Evolutionary conservation across 2,113 vertebrate species (phyloP), one percentile per base, ranked within the genome.

Genomic region (Labeo rohita): DNA sequence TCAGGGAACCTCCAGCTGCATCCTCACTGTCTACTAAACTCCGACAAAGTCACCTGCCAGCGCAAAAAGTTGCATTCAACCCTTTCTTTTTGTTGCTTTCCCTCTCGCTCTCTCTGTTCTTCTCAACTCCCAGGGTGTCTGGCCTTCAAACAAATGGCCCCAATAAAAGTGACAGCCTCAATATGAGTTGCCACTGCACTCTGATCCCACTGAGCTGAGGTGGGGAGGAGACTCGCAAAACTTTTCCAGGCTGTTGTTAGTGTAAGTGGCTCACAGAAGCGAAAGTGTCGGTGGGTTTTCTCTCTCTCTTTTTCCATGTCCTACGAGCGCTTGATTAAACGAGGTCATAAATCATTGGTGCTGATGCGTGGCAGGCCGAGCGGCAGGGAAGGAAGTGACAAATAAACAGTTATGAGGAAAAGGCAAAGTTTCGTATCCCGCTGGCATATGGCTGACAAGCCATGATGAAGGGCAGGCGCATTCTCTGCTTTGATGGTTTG

Each of bases 271-370:
- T 43, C 84, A 75, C 91, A 90, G 90, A 88, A 90, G 75, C 89
- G 88, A 89, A 63, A 89, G 36, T 65, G 61, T 50, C 66, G 50
- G 91, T 91, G 76, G 91, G 93, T 92, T 85, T 54, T 70, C 75
- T 77, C 75, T 36, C 72, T 49, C 92, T 85, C 88, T 87, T 92
- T 92, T 90, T 91, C 91, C 88, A 84, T 93, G 92, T 94, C 86
- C 90, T 93, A 92, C 81, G 91, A 80, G 89, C 86, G 87, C 85
- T 87, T 94, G 93, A 95, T 94, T 94, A 94, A 95, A 95, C 90
- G 91, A 95, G 92, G 90, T 87, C 89, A 94, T 96, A 94, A 95
- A 95, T 96, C 93, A 91, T 91, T 91, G 21, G 54, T 83, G 91
- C 85, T 94, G 94, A 95, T 93, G 92, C 86, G 86, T 87, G 94